Base-by-base conservation (phyloP, 2,888 invertebrate genomes). In the Lepidochitona cinerea region DNA sequence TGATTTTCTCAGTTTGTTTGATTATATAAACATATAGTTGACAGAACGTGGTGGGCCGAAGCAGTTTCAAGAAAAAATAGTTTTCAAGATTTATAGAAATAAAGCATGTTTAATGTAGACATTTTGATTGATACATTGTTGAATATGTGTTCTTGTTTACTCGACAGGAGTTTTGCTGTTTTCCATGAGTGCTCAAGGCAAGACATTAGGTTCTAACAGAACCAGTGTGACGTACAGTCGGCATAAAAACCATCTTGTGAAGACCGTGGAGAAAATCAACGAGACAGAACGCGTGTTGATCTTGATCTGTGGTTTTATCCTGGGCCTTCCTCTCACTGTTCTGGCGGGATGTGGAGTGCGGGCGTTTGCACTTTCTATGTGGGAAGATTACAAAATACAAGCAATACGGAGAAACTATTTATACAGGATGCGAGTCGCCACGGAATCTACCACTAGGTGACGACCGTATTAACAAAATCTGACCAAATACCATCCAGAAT, bases 361-460 rank as follows among this genome's bases (percentile, higher is more conserved):
- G 59, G 59, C 59, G 3, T 59, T 59, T 32, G 59, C 59, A 29
- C 59, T 59, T 14, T 59, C 59, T 14, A 29, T 59, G 32, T 59
- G 59, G 59, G 59, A 59, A 59, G 59, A 59, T 59, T 59, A 59
- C 26, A 59, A 59, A 59, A 59, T 59, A 4, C 23, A 59, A 59
- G 59, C 59, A 1, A 59, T 59, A 29, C 59, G 59, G 26, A 23
- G 59, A 32, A 59, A 59, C 26, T 59, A 59, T 9, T 9, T 59
- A 14, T 59, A 59, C 26, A 1, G 59, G 26, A 59, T 59, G 59
- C 59, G 59, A 14, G 59, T 59, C 26, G 59, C 59, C 32, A 29
- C 23, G 23, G 49, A 49, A 23, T 59, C 59, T 4, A 59, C 29
- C 59, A 23, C 59, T 2, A 59, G 59, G 32, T 59, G 59, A 59